Percentiles rank a stretch among this genome's conserved stretches.
These are phyloP conservation scores for Tetranychus truncatus DNA, from an alignment of 2,888 invertebrate genomes.

Conservation along the genomic window DNA sequence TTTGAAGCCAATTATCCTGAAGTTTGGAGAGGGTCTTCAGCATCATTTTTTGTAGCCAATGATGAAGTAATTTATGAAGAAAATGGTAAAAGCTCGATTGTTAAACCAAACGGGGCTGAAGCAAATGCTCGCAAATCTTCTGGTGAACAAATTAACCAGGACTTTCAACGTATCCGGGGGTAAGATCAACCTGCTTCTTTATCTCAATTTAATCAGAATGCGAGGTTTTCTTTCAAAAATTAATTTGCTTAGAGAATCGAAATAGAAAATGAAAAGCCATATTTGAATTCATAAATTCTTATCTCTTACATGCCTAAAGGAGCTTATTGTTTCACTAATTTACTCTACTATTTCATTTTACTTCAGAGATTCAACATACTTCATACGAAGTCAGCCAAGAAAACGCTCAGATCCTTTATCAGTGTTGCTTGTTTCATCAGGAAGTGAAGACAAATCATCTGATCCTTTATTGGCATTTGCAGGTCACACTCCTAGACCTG, in stretches of 20 bases:
- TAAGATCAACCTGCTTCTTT: slow-evolving; percentile 18
- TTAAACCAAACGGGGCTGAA: not conserved
- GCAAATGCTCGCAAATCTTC: too few relatives aligned
- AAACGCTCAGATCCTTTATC: not conserved
- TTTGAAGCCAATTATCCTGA: not conserved
- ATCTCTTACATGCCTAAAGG: too few relatives aligned
- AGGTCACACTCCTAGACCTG: not conserved
- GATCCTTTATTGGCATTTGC: not conserved
- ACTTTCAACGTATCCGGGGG: slow-evolving; percentile 23
- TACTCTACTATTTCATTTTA: too few relatives aligned
- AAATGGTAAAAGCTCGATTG: not conserved
- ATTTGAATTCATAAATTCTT: too few relatives aligned
- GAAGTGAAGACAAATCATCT: slow-evolving; percentile 5
- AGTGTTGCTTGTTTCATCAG: not conserved
- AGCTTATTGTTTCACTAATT: too few relatives aligned
- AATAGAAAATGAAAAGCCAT: too few relatives aligned
- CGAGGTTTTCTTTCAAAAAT: too few relatives aligned
- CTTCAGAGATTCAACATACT: not conserved
- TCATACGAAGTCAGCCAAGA: not conserved
- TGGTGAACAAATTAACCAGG: not conserved
- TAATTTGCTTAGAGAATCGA: too few relatives aligned
- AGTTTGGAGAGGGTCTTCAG: not conserved
- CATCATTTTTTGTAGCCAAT: slow-evolving; percentile 2
- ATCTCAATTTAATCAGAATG: too few relatives aligned
- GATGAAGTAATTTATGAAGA: not conserved